Base-by-base conservation (phyloP, 2,797 vertebrate species). In the Amblyraja radiata region DNA sequence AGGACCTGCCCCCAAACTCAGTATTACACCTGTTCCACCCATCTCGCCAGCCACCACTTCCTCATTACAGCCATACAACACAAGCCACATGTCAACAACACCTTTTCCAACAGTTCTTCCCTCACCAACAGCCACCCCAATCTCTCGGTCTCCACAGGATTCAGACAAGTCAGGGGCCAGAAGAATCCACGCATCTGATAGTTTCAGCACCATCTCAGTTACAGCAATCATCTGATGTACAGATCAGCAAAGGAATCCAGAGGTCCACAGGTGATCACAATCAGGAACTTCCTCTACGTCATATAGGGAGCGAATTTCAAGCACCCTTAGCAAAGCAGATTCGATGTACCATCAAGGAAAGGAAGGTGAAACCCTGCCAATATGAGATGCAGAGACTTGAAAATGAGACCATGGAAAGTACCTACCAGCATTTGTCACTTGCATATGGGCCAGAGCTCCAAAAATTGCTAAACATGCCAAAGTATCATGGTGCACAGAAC, bases 201-300 rank as follows among this genome's bases (percentile, higher is more conserved):
- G 81, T 95, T 93, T 95, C 96, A 95, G 94, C 96, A 77, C 93
- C 95, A 65, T 96, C 96, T 93, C 95, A 96, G 77, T 96, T 96
- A 63, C 95, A 96, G 63, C 95, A 95, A 36, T 94, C 94, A 79
- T 91, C 96, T 0, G 97, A 97, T 1, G 39, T 46, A 28, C 71
- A 76, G 65, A 94, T 97, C 95, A 97, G 96, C 94, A 96, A 97
- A 91, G 97, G 97, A 79, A 95, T 97, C 61, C 95, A 96, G 94
- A 97, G 97, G 94, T 96, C 96, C 93, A 95, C 96, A 77, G 95
- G 5, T 21, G 39, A 39, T 9, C 25, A 76, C 58, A 92, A 92
- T 54, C 90, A n/a, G 39, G 68, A 92, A 58, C 90, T 4, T 2
- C 23, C 71, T 16, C 10, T 23, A 0, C 36, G 0, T 18, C 71